Percentiles rank a stretch among this genome's conserved stretches.
These are phyloP conservation scores for Typhlichthys subterraneus DNA, from an alignment of 2,797 vertebrate species.

Conservation along the genomic window DNA sequence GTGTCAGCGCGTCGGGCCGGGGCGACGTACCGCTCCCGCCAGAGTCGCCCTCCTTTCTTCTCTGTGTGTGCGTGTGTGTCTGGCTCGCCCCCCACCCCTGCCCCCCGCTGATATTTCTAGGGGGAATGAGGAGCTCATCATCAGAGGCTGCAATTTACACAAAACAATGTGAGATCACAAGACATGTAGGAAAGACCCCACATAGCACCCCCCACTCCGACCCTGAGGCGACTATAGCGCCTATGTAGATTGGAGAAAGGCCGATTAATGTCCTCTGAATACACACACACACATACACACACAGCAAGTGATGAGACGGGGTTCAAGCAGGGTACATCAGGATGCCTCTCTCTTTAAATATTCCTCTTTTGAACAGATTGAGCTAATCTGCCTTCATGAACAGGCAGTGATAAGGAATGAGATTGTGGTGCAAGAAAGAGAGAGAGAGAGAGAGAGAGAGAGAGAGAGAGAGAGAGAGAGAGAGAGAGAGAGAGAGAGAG, in stretches of 20 bases:
- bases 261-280: slow-evolving; percentile 70
- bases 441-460: slow-evolving; percentile 18
- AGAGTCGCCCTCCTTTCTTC: slow-evolving; percentile 8
- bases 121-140: slow-evolving; percentile 71
- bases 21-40: slow-evolving; percentile 52
- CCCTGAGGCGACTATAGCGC: slow-evolving; percentile 53
- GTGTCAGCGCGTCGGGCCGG: slow-evolving; percentile 54
- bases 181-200: slow-evolving; percentile 54
- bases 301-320: slow-evolving; percentile 45
- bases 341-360: slow-evolving; percentile 43
- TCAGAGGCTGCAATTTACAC: slow-evolving; percentile 71
- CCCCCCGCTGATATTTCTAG: slow-evolving; percentile 37
- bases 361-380: slow-evolving; percentile 58
- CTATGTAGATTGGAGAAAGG: slow-evolving; percentile 70
- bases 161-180: slow-evolving; percentile 77
- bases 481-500: no score
- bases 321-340: slow-evolving; percentile 49
- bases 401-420: slow-evolving; percentile 52
- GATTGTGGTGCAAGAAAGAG: slow-evolving; percentile 40
- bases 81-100: slow-evolving; percentile 14
- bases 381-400: slow-evolving; percentile 55
- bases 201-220: slow-evolving; percentile 17
- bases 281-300: slow-evolving; percentile 18
- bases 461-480: slow-evolving; percentile 36
- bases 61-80: slow-evolving; percentile 2